These are phyloP conservation scores for Arvicanthis niloticus DNA, from an alignment of 2,113 vertebrate genomes.

Conservation along the genomic window DNA sequence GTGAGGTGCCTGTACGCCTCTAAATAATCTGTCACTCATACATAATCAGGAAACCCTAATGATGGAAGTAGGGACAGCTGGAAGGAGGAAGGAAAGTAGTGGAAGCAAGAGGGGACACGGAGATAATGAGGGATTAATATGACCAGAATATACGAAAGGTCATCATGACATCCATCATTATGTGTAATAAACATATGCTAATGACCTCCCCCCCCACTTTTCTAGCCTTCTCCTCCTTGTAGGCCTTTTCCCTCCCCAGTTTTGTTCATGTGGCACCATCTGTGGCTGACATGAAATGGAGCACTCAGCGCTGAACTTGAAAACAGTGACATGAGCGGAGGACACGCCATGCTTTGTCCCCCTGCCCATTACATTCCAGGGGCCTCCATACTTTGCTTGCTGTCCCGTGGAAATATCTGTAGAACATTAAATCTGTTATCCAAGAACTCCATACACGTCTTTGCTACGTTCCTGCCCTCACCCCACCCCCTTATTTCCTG, in stretches of 20 bases:
- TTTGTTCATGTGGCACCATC: neutral
- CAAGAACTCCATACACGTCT: neutral
- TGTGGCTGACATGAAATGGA: too few species aligned
- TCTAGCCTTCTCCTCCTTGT: neutral
- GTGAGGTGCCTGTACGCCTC: neutral
- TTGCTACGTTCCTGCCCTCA: too few species aligned
- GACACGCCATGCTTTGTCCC: rapidly evolving
- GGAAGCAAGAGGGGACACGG: neutral
- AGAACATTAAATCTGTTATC: neutral
- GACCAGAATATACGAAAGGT: neutral
- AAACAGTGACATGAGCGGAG: rapidly evolving
- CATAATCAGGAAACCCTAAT: neutral
- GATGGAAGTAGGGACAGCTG: neutral
- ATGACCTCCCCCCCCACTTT: rapidly evolving
- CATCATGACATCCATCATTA: neutral
- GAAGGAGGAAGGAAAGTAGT: neutral
- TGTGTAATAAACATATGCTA: neutral
- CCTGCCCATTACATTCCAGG: neutral
- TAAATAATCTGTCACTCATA: neutral
- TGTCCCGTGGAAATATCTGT: neutral
- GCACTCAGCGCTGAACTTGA: neutral
- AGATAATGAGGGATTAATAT: neutral
- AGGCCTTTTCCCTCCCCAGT: neutral
- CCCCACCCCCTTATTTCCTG: neutral
- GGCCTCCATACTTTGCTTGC: neutral